Percentiles rank a stretch among this genome's conserved stretches.
phyloP scores from a whole-genome alignment of 1,140 invertebrate species.

The Nomia melanderi region DNA sequence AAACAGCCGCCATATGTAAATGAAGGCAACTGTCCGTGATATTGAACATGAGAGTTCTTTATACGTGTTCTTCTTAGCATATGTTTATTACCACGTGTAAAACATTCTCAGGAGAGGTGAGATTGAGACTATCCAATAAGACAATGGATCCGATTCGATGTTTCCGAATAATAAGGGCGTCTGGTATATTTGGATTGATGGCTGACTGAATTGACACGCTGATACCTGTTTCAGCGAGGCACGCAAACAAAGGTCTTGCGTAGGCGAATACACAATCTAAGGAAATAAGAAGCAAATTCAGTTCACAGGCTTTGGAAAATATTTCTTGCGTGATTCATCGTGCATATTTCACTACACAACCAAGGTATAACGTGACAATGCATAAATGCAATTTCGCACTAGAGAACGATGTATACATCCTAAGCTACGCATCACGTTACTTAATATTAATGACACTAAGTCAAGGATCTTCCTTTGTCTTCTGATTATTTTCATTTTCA shows the following conservation, averaged over 20 bases:
- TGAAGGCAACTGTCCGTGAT: too few species aligned
- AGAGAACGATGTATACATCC: too few species aligned
- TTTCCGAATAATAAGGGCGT: conserved; percentile 64
- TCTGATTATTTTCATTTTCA: too few species aligned
- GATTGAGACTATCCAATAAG: conserved; percentile 69
- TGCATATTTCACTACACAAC: too few species aligned
- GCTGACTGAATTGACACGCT: conserved; percentile 67
- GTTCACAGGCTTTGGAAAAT: too few species aligned
- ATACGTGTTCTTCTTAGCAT: background rate
- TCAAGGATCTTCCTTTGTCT: too few species aligned
- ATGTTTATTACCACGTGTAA: conserved; percentile 64
- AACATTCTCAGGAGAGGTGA: conserved; percentile 69
- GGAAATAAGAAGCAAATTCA: background rate
- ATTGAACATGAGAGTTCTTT: background rate
- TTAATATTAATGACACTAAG: too few species aligned
- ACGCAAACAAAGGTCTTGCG: conserved; percentile 66
- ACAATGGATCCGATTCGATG: conserved; percentile 72
- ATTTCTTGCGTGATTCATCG: too few species aligned
- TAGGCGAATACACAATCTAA: conserved; percentile 66
- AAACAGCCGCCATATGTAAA: too few species aligned
- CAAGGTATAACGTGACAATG: too few species aligned
- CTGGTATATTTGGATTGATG: conserved; percentile 65
- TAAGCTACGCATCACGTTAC: too few species aligned
- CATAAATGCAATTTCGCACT: too few species aligned
- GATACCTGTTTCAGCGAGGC: conserved; percentile 64